phyloP scores from a whole-genome alignment of 2,888 invertebrate species.

The Plagodis pulveraria region DNA sequence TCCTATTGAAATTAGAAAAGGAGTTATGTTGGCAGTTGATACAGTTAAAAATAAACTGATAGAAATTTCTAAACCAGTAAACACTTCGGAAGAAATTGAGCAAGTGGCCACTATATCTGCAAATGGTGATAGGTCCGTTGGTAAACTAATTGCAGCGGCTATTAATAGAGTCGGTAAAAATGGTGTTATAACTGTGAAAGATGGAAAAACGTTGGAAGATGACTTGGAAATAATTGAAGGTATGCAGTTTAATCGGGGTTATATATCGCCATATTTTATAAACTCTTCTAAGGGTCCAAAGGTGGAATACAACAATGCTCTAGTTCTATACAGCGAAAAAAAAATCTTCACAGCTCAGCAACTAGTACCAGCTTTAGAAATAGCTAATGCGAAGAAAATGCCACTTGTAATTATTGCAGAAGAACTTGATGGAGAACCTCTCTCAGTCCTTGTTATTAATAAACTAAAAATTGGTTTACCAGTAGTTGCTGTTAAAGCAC shows the following conservation, averaged over 20 bases:
- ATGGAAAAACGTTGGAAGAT: slow-evolving; percentile 97
- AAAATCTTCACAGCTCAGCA: slow-evolving; percentile 98
- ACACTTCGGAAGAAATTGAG: slow-evolving; percentile 98
- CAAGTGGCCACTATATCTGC: slow-evolving; percentile 99
- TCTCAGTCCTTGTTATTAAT: slow-evolving; percentile 96
- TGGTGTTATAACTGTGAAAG: slow-evolving; percentile 99
- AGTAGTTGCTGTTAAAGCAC: slow-evolving; percentile 97
- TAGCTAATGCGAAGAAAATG: slow-evolving; percentile 95
- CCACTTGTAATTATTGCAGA: slow-evolving; percentile 98
- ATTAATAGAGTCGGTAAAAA: slow-evolving; percentile 98
- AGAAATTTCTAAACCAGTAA: slow-evolving; percentile 94
- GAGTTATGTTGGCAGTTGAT: slow-evolving; percentile 97
- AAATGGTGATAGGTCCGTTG: slow-evolving; percentile 96
- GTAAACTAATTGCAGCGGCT: slow-evolving; percentile 96
- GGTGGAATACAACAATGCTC: slow-evolving; percentile 97
- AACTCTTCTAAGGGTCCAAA: slow-evolving; percentile 98
- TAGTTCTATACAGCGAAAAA: slow-evolving; percentile 97
- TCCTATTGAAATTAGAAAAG: slow-evolving; percentile 96
- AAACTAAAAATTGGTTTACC: slow-evolving; percentile 94
- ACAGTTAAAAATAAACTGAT: slow-evolving; percentile 93
- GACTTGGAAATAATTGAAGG: slow-evolving; percentile 98
- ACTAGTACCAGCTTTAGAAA: slow-evolving; percentile 97
- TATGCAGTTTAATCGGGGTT: slow-evolving; percentile 99
- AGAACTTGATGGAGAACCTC: slow-evolving; percentile 96
- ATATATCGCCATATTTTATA: slow-evolving; percentile 99